Evolutionary conservation across 2,797 vertebrate genomes (phyloP).

Genomic region (Pampus argenteus): DNA sequence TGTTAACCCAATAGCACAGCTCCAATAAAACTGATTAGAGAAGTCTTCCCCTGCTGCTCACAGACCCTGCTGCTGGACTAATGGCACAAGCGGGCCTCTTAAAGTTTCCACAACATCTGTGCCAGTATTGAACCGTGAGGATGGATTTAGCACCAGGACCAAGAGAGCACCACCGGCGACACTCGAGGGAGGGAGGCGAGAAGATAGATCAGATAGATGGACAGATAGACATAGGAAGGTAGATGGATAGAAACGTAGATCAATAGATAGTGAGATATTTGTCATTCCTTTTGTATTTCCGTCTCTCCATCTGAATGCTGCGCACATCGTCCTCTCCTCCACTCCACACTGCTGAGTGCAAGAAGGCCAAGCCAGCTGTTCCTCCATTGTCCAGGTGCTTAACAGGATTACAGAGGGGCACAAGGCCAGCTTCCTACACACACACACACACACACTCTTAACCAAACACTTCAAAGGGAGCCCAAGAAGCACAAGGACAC

Average conservation of each 20-base stretch:
- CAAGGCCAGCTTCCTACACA: slow-evolving; percentile 43
- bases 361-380: slow-evolving; percentile 83
- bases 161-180: slow-evolving; percentile 5
- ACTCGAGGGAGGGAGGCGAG: slow-evolving; percentile 22
- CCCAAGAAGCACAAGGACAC: slow-evolving; percentile 47
- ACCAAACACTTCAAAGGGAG: slow-evolving; percentile 66
- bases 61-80: slow-evolving; percentile 70
- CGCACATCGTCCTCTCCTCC: slow-evolving; percentile 42
- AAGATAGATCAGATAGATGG: slow-evolving; percentile 27
- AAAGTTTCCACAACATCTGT: slow-evolving; percentile 82
- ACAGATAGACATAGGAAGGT: slow-evolving; percentile 12
- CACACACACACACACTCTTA: slow-evolving; percentile 41
- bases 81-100: slow-evolving; percentile 80
- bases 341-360: slow-evolving; percentile 40
- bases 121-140: slow-evolving; percentile 74
- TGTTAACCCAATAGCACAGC: slow-evolving; percentile 81
- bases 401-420: slow-evolving; percentile 80
- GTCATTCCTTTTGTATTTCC: slow-evolving; percentile 15
- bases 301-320: slow-evolving; percentile 35
- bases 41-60: slow-evolving; percentile 78
- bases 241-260: slow-evolving; percentile 19
- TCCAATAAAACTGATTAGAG: slow-evolving; percentile 84
- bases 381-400: slow-evolving; percentile 83
- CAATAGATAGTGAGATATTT: slow-evolving; percentile 36
- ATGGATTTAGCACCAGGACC: slow-evolving; percentile 56